phyloP scores from a whole-genome alignment of 1,140 invertebrate species.

The Trypoxylus dichotomus region DNA sequence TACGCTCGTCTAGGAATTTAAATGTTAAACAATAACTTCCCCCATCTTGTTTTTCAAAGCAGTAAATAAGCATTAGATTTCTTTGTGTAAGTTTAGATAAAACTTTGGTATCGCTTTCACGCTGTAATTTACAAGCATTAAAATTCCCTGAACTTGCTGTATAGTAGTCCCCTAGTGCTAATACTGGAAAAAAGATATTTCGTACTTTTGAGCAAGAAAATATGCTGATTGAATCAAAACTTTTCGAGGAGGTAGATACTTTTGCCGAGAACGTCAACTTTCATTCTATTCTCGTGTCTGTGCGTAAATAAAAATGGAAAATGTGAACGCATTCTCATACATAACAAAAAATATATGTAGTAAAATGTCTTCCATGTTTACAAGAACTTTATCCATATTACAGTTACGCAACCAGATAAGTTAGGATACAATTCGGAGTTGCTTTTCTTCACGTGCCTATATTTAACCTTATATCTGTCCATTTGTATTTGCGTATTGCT shows the following conservation, averaged over 20 bases:
- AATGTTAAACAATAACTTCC: background rate
- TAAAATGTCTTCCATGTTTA: too few species aligned
- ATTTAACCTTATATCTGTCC: too few species aligned
- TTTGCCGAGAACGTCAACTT: background rate
- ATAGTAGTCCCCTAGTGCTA: background rate
- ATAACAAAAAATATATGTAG: too few species aligned
- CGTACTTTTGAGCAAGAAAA: background rate
- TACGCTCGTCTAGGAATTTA: background rate
- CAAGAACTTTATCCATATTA: too few species aligned
- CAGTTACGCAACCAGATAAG: too few species aligned
- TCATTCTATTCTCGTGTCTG: background rate
- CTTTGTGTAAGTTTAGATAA: background rate
- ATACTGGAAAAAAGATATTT: slow-evolving; percentile 14
- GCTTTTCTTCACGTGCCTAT: too few species aligned
- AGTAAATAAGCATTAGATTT: background rate
- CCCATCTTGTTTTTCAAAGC: background rate
- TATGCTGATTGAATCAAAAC: slow-evolving; percentile 23
- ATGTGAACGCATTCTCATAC: background rate
- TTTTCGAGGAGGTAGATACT: background rate
- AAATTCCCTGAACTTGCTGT: background rate
- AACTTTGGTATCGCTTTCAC: background rate
- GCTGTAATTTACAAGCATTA: background rate
- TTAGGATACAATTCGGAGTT: too few species aligned
- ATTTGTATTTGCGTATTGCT: too few species aligned
- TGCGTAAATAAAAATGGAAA: background rate